These are phyloP conservation scores for Heliangelus exortis DNA, from an alignment of 2,797 vertebrate species.

Conservation along the genomic window DNA sequence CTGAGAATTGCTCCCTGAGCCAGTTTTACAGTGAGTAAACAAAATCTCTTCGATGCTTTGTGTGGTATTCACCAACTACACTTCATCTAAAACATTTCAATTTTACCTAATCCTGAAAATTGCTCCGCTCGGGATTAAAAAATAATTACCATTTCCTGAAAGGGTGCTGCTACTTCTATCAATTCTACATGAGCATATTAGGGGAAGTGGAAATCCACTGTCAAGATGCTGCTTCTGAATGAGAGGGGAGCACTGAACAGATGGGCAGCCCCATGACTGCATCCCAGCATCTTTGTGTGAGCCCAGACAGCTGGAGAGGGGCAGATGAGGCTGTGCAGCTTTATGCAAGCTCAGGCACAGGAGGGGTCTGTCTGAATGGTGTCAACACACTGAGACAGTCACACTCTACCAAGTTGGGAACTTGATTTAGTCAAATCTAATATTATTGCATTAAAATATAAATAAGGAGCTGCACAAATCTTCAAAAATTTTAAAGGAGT, in stretches of 20 bases:
- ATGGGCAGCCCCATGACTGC: background rate
- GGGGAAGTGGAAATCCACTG: background rate
- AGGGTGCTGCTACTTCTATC: background rate
- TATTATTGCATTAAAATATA: background rate
- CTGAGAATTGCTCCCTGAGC: background rate
- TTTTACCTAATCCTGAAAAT: background rate
- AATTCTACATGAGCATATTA: background rate
- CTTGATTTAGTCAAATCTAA: background rate
- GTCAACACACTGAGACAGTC: background rate
- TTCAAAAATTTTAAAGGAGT: background rate
- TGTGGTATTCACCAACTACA: background rate
- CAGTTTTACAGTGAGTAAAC: background rate
- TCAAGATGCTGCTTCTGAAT: background rate
- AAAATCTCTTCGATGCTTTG: background rate
- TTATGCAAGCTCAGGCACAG: background rate
- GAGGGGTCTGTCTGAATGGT: background rate
- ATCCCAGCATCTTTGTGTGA: background rate
- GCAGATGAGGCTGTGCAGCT: background rate
- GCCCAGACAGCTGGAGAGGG: background rate
- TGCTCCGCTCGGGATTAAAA: background rate
- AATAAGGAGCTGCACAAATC: background rate
- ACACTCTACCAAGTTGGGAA: background rate
- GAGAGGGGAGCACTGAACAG: conserved; percentile 7
- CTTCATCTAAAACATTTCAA: background rate
- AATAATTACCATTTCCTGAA: background rate